Percentiles rank a stretch among this genome's conserved stretches.
phyloP scores from a whole-genome alignment of 2,113 vertebrate genomes.

The Brachypteracias leptosomus region DNA sequence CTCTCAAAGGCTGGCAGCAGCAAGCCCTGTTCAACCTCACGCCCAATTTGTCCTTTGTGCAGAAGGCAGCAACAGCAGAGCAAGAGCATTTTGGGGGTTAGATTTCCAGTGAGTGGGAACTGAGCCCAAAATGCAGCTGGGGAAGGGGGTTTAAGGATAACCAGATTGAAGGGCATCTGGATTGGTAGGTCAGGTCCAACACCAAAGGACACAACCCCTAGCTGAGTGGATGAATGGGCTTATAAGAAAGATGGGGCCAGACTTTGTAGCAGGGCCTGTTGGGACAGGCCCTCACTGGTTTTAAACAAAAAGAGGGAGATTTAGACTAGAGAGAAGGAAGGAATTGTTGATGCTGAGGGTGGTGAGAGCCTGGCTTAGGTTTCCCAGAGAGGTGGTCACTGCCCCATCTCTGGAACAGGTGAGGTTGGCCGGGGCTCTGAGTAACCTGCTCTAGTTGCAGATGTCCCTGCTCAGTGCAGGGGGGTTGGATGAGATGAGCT shows the following conservation, averaged over 20 bases:
- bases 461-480: neutral
- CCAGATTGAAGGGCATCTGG: accelerated
- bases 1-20: neutral
- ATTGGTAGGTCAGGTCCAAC: neutral
- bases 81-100: neutral
- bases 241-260: neutral
- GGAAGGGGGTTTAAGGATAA: neutral
- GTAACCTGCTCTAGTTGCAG: neutral
- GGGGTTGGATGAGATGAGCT: neutral
- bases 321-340: neutral
- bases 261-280: neutral
- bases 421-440: neutral
- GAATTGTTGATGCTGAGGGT: neutral
- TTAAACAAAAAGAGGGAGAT: neutral
- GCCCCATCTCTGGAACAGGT: neutral
- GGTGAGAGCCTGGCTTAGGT: neutral
- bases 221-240: neutral
- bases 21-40: neutral
- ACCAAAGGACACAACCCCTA: neutral
- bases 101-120: accelerated
- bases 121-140: neutral
- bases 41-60: neutral
- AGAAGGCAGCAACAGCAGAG: too few relatives aligned
- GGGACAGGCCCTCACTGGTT: neutral
- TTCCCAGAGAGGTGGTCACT: neutral